Conservation (phyloP, 1,140 invertebrate species). For the Rhynchophorus ferrugineus region DNA sequence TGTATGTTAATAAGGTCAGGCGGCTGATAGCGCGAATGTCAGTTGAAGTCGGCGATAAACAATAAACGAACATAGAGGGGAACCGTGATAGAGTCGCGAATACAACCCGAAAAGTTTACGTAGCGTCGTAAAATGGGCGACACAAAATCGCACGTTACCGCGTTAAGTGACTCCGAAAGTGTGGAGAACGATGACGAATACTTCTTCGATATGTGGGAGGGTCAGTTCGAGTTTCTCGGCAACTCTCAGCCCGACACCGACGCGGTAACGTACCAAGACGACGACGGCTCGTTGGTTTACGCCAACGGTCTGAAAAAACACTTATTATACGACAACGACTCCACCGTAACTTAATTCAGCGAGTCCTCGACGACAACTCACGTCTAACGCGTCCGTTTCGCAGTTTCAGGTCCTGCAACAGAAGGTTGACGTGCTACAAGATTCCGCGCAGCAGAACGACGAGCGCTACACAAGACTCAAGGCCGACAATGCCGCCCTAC, state of each 20-base stretch:
- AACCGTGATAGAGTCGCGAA: no score
- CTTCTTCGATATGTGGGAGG: constrained; percentile 73
- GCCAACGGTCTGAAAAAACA: background rate
- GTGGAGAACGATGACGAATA: constrained; percentile 52
- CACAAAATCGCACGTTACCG: constrained; percentile 29
- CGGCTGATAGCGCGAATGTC: no score
- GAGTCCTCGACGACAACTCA: no score
- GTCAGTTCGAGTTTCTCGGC: constrained; percentile 75
- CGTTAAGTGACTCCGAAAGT: constrained; percentile 40
- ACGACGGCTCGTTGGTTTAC: background rate
- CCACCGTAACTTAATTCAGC: no score
- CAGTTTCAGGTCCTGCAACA: constrained; percentile 86
- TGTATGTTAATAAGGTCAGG: no score
- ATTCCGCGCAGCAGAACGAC: constrained; percentile 73
- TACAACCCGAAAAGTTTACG: no score
- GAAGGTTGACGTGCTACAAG: constrained; percentile 77
- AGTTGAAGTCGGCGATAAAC: no score
- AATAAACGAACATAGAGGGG: no score
- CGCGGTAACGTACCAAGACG: background rate
- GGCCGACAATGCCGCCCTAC: constrained; percentile 83
- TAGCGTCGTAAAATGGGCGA: no score
- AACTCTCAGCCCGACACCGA: no score
- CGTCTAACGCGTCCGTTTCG: no score
- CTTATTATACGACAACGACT: no score
- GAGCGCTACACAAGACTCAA: constrained; percentile 80